Evolutionary conservation across 2,888 invertebrate genomes (phyloP), one percentile per base, ranked within the genome.

Genomic region (Nomada lathburiana): DNA sequence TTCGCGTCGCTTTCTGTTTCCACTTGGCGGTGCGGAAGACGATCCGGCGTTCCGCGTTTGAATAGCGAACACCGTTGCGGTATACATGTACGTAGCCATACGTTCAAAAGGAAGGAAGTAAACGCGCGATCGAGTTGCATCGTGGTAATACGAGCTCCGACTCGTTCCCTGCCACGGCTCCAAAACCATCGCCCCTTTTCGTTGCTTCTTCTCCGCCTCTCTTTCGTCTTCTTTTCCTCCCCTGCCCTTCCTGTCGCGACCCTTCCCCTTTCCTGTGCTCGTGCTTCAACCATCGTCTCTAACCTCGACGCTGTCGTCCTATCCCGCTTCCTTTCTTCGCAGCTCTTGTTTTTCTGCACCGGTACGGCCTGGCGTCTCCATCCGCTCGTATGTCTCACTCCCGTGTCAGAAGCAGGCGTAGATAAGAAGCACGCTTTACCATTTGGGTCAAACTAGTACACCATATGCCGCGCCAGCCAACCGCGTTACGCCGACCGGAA

Each of bases 91-190:
- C 76, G 64, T 65, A 72, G 63, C 76, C 71, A 64, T 74, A 57
- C 64, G 72, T 75, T 76, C 60, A 69, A 53, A 80, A 80, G 68
- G 76, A 72, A 74, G 71, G 65, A 71, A 65, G 76, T 53, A 60
- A 75, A 82, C 73, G 84, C 80, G 60, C 80, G 84, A 86, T 86
- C 86, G 82, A 82, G 81, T 87, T 78, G 86, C 84, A 82, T 68
- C 74, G 77, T 29, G 77, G 80, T 79, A 80, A 79, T 79, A 78
- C 85, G 73, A 82, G 83, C 71, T 69, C 47, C 72, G 72, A 73
- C 68, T 65, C 69, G 42, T 71, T 55, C 57, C 42, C 52, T 26
- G 26, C 47, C 20, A 10, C 23, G 50, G 11, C 47, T 3, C 47
- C 47, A 42, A 67, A 52, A 29, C 47, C 44, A 4, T 3, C 55